A percentile compares a stretch with the other conserved stretches of the same genome.
Conservation (phyloP, 2,113 vertebrate species). For the Ariopsis seemanni region DNA sequence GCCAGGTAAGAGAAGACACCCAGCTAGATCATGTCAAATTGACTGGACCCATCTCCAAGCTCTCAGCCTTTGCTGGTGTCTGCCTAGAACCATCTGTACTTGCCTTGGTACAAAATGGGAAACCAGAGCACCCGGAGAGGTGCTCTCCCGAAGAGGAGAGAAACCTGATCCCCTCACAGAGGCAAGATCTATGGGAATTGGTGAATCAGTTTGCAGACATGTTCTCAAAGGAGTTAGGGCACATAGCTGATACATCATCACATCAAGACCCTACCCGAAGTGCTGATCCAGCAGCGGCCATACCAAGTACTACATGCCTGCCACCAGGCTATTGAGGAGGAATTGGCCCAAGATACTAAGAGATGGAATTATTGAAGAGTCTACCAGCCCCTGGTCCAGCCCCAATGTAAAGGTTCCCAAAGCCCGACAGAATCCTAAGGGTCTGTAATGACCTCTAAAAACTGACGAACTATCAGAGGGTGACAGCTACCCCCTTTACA, state of each 20-base stretch:
- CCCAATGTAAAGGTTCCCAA: background rate
- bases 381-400: too few species aligned
- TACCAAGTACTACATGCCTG: background rate
- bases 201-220: background rate
- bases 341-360: background rate
- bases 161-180: background rate
- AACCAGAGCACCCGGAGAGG: too few species aligned
- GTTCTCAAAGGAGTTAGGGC: background rate
- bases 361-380: background rate
- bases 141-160: too few species aligned
- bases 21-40: too few species aligned
- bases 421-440: too few species aligned
- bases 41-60: too few species aligned
- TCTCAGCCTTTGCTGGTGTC: background rate
- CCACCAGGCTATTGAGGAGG: background rate
- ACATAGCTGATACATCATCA: background rate
- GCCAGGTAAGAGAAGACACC: too few species aligned
- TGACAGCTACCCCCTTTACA: background rate
- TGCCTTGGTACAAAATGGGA: background rate
- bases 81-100: background rate
- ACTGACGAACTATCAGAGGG: background rate
- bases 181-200: background rate
- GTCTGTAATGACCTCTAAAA: background rate
- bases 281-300: background rate
- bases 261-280: background rate